A percentile compares a stretch with the other conserved stretches of the same genome.
These are phyloP conservation scores for Drosophila siamana DNA, from an alignment of 2,888 invertebrate genomes.

Conservation along the genomic window DNA sequence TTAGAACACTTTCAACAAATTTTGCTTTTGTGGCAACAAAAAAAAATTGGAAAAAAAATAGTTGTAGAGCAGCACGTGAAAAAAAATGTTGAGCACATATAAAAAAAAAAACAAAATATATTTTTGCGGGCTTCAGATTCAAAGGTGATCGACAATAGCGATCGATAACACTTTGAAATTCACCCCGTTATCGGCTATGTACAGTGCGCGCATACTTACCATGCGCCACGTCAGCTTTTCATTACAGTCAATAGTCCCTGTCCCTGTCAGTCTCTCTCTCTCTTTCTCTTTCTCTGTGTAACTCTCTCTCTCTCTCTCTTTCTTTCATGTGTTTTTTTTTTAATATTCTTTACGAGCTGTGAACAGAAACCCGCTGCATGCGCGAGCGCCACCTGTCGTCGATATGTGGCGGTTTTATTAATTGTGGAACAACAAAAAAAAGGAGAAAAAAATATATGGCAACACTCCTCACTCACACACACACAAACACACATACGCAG, in stretches of 20 bases:
- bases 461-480: conserved; percentile 3
- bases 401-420: background rate
- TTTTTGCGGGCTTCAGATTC: conserved; percentile 1
- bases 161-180: conserved; percentile 42
- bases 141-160: conserved; percentile 12
- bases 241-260: conserved; percentile 43
- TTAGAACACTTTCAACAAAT: conserved; percentile 21
- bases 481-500: conserved; percentile 10
- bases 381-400: conserved; percentile 44
- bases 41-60: conserved; percentile 40
- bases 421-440: conserved; percentile 17
- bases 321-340: conserved; percentile 18
- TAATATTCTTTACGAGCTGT: conserved; percentile 15
- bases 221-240: conserved; percentile 70
- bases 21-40: background rate
- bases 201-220: conserved; percentile 82
- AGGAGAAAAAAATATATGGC: conserved; percentile 8
- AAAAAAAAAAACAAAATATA: conserved; percentile 67
- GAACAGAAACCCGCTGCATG: conserved; percentile 32
- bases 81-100: conserved; percentile 51
- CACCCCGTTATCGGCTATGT: conserved; percentile 77
- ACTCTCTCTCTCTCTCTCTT: conserved; percentile 35
- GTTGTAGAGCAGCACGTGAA: conserved; percentile 12
- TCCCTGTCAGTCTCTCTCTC: conserved; percentile 37
- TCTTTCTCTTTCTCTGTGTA: conserved; percentile 28